Percentiles rank a stretch among this genome's conserved stretches.
Conservation (phyloP, 2,113 vertebrate species). For the Pardalotus punctatus region DNA sequence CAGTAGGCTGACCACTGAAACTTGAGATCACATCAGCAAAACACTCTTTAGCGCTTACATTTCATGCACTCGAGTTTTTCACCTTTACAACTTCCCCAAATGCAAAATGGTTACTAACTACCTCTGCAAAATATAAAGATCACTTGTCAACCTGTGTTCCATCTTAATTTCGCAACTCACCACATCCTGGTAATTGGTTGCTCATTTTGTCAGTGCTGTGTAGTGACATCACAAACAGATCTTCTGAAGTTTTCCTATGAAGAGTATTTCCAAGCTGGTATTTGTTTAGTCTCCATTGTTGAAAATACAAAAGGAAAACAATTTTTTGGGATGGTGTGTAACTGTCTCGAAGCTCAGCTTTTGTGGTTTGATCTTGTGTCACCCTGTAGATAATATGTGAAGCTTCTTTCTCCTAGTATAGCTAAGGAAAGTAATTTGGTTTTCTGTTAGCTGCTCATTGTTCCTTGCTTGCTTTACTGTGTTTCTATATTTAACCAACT, state of each 20-base stretch:
- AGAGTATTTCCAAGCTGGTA: neutral
- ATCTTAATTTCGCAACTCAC: neutral
- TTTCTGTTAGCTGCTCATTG: neutral
- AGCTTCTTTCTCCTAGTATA: neutral
- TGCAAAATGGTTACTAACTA: neutral
- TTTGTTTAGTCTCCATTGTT: neutral
- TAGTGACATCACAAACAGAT: neutral
- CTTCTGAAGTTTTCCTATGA: neutral
- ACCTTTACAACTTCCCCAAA: neutral
- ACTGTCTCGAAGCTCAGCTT: neutral
- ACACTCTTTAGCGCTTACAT: neutral
- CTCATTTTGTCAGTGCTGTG: neutral
- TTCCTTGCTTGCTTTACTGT: neutral
- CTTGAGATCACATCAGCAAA: neutral
- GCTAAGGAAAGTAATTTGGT: neutral
- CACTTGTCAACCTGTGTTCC: neutral
- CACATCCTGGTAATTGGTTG: neutral
- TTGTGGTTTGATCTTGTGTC: neutral
- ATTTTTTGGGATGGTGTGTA: accelerated
- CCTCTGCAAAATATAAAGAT: neutral
- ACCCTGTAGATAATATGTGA: neutral
- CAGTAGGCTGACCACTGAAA: neutral
- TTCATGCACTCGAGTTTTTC: neutral
- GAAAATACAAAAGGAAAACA: neutral
- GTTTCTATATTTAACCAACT: neutral